Conservation (phyloP, 2,797 vertebrate species). For the Phaenicophaeus curvirostris region DNA sequence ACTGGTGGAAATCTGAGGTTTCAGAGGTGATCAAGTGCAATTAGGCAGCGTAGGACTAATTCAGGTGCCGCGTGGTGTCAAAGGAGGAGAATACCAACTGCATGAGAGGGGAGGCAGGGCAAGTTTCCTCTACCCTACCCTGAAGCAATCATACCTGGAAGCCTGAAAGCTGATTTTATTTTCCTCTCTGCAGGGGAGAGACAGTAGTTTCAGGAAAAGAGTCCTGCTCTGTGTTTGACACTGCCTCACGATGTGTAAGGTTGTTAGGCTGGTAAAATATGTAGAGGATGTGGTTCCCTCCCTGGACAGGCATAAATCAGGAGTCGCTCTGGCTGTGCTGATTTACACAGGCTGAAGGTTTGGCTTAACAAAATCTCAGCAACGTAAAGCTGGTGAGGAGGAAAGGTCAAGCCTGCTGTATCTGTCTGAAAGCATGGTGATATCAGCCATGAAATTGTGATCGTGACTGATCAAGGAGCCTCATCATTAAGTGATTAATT, state of each 20-base stretch:
- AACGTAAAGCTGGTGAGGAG: constrained; percentile 1
- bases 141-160: neutral
- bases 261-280: constrained; percentile 52
- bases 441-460: constrained; percentile 11
- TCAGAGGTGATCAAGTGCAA: neutral
- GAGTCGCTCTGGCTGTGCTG: neutral
- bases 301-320: constrained; percentile 41
- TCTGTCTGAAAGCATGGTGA: neutral
- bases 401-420: constrained; percentile 9
- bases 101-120: neutral
- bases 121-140: constrained; percentile 33
- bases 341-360: constrained; percentile 48
- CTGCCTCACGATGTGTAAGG: neutral
- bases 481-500: constrained; percentile 22
- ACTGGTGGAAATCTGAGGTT: neutral
- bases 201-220: neutral
- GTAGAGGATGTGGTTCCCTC: constrained; percentile 33
- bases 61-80: neutral
- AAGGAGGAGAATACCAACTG: neutral
- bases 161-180: constrained; percentile 29
- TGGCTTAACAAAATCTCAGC: constrained; percentile 32
- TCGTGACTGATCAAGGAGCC: constrained; percentile 3
- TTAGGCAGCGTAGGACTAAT: neutral
- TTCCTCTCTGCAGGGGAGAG: constrained; percentile 24
- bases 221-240: neutral